Evolutionary conservation across 2,113 vertebrate species (phyloP).

Genomic region (Callithrix jacchus): DNA sequence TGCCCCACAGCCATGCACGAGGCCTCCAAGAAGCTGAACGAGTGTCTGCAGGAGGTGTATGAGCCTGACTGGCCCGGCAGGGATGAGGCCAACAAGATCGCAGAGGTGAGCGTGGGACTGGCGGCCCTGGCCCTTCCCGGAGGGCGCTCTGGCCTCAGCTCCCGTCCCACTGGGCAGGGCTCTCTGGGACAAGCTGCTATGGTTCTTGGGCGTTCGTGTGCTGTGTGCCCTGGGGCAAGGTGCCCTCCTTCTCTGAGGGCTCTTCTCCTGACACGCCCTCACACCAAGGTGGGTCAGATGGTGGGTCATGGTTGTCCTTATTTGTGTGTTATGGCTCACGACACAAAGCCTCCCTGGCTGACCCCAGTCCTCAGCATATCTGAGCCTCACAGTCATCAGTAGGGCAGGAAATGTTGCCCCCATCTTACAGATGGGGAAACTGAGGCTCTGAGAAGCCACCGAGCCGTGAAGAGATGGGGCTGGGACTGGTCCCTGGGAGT

Average conservation of each 20-base stretch:
- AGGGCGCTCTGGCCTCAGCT: neutral
- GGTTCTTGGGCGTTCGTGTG: rapidly evolving
- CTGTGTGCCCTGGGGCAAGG: neutral
- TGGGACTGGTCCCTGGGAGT: neutral
- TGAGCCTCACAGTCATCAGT: neutral
- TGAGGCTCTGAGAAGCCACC: neutral
- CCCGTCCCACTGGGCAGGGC: rapidly evolving
- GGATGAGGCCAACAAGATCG: constrained; percentile 93
- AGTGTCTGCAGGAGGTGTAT: constrained; percentile 96
- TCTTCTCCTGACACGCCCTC: too few relatives aligned
- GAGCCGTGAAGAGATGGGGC: neutral
- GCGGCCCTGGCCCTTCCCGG: rapidly evolving
- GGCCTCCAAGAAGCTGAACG: constrained; percentile 94
- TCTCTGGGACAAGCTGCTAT: neutral
- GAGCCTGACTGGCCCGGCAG: constrained; percentile 96
- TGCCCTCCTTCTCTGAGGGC: neutral
- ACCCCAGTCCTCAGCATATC: neutral
- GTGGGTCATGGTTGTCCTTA: neutral
- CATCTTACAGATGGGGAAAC: neutral
- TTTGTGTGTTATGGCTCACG: neutral
- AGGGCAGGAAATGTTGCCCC: neutral
- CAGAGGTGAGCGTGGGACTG: constrained; percentile 88
- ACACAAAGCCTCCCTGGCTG: neutral
- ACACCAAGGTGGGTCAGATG: too few relatives aligned
- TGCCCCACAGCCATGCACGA: constrained; percentile 94